Conservation (phyloP, 2,113 vertebrate species). For the Phaetusa simplex region DNA sequence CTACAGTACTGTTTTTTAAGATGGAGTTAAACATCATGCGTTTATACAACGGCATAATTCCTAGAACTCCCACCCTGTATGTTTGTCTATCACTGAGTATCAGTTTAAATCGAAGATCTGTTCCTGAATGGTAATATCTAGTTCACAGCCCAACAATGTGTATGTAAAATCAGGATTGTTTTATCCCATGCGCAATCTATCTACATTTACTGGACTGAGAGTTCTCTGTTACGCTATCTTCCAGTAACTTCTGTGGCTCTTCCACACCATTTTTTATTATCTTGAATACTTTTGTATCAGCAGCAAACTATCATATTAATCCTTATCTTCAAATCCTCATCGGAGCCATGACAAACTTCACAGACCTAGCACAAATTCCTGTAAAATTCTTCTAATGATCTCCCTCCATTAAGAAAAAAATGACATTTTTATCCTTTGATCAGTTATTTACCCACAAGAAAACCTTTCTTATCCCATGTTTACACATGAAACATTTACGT, state of each 20-base stretch:
- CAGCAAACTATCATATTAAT: neutral
- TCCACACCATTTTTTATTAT: neutral
- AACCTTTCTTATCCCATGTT: neutral
- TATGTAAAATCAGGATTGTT: neutral
- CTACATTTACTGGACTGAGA: neutral
- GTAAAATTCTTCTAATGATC: neutral
- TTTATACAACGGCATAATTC: neutral
- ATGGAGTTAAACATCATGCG: neutral
- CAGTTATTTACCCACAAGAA: neutral
- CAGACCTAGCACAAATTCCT: neutral
- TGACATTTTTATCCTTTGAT: neutral
- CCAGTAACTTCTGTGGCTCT: neutral
- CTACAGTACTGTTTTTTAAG: neutral
- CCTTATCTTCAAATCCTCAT: neutral
- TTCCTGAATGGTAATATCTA: neutral
- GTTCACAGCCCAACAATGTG: neutral
- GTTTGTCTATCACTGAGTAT: neutral
- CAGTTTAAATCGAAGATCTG: neutral
- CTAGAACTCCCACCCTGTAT: neutral
- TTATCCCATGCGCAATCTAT: neutral
- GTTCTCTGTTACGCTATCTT: rapidly evolving
- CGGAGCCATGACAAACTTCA: neutral
- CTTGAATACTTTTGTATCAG: neutral
- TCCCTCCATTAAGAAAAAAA: neutral
- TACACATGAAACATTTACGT: neutral